Percentiles rank a stretch among this genome's conserved stretches.
Evolutionary conservation across 2,888 invertebrate genomes (phyloP).

Genomic region (Lacanobia wlatinum): DNA sequence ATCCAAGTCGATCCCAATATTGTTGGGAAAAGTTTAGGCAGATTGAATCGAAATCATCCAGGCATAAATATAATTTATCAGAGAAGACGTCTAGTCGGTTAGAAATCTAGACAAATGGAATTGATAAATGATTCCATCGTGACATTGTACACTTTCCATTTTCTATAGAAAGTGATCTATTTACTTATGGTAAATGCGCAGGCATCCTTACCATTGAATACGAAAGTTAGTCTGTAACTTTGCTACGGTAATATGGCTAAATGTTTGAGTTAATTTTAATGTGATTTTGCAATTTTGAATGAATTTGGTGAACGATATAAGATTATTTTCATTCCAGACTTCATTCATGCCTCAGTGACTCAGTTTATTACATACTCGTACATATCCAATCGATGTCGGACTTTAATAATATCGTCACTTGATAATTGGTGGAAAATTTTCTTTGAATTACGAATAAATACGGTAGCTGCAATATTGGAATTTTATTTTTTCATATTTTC

Average conservation of each 20-base stretch:
- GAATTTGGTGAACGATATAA: neutral
- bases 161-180: conserved; percentile 43
- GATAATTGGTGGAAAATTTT: no score
- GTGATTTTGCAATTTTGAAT: neutral
- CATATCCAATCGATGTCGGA: no score
- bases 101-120: conserved; percentile 49
- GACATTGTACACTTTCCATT: conserved; percentile 35
- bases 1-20: no score
- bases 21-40: no score
- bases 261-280: neutral
- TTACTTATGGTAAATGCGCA: conserved; percentile 8
- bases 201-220: neutral
- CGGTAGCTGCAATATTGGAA: no score
- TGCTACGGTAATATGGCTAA: neutral
- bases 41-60: neutral
- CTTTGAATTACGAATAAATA: no score
- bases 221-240: conserved; percentile 2
- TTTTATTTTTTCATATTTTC: neutral
- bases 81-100: conserved; percentile 9
- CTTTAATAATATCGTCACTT: no score
- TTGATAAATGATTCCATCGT: conserved; percentile 29
- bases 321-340: no score
- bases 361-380: no score
- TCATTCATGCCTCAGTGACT: no score
- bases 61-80: conserved; percentile 20